A percentile compares a stretch with the other conserved stretches of the same genome.
Evolutionary conservation across 2,113 vertebrate genomes (phyloP).

Genomic region (Probosciger aterrimus): DNA sequence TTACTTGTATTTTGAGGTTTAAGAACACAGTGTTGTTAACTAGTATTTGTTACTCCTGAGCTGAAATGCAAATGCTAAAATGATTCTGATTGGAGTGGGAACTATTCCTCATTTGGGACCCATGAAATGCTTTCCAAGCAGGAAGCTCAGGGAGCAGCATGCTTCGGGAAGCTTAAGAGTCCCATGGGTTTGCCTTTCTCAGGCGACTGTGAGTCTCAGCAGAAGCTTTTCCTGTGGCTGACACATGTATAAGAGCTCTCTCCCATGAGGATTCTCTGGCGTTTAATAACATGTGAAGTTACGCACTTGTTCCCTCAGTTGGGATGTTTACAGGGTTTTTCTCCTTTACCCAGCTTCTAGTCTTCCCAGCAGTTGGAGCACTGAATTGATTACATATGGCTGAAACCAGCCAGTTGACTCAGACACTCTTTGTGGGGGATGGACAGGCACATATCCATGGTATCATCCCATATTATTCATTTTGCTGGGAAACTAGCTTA

Average conservation of each 20-base stretch:
- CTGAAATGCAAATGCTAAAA: neutral
- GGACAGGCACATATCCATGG: neutral
- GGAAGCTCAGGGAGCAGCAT: neutral
- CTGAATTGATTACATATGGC: neutral
- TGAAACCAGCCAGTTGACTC: neutral
- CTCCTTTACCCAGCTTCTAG: neutral
- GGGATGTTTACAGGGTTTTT: neutral
- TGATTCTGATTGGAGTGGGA: neutral
- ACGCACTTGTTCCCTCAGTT: neutral
- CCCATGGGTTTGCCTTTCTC: neutral
- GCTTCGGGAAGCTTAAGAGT: neutral
- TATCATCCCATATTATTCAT: neutral
- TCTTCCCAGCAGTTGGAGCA: neutral
- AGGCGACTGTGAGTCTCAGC: neutral
- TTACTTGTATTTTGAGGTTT: neutral
- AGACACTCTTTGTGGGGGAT: neutral
- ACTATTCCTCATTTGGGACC: neutral
- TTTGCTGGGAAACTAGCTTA: neutral
- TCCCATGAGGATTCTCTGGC: neutral
- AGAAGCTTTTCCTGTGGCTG: neutral
- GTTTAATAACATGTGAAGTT: neutral
- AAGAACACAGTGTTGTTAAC: neutral
- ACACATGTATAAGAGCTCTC: neutral
- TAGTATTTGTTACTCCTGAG: neutral
- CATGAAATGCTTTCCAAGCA: neutral